phyloP scores from a whole-genome alignment of 2,113 vertebrate genomes.

The Elanus axillaris region DNA sequence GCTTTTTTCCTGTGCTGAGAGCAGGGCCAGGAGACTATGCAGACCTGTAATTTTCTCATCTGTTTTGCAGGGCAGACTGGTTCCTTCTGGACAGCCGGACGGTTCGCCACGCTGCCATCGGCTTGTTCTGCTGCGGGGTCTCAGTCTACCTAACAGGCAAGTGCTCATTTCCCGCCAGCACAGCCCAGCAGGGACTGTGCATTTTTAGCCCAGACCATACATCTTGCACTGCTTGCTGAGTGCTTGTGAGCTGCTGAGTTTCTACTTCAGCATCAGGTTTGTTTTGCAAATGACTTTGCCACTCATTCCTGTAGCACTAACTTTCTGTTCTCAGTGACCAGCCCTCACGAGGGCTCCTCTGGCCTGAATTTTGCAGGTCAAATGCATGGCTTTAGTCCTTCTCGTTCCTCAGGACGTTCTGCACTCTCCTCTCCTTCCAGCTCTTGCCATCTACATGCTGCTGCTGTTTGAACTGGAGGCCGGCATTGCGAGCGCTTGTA shows the following conservation, averaged over 20 bases:
- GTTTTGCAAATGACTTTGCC: not conserved
- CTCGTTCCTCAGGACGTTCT: not conserved
- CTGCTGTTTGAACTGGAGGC: constrained; percentile 83
- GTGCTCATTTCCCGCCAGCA: not conserved
- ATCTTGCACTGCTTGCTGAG: rapidly evolving
- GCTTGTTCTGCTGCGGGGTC: constrained; percentile 87
- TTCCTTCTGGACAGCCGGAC: constrained; percentile 83
- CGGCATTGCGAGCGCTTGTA: constrained; percentile 76
- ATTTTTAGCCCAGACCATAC: rapidly evolving
- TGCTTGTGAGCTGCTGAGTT: not conserved
- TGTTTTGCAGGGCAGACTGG: constrained; percentile 81
- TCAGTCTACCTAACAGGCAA: constrained; percentile 86
- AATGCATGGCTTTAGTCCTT: not conserved
- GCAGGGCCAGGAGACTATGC: not conserved
- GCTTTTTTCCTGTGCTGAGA: not conserved
- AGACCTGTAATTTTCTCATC: not conserved
- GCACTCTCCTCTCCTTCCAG: constrained; percentile 22
- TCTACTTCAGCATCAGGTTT: not conserved
- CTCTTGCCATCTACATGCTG: constrained; percentile 84
- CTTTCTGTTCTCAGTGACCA: not conserved
- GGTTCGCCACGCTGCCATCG: constrained; percentile 81
- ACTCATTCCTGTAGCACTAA: rapidly evolving
- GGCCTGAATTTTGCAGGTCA: not conserved
- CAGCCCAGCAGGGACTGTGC: not conserved
- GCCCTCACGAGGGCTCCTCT: not conserved